These are phyloP conservation scores for Laothoe populi DNA, from an alignment of 2,888 invertebrate species.

Conservation along the genomic window DNA sequence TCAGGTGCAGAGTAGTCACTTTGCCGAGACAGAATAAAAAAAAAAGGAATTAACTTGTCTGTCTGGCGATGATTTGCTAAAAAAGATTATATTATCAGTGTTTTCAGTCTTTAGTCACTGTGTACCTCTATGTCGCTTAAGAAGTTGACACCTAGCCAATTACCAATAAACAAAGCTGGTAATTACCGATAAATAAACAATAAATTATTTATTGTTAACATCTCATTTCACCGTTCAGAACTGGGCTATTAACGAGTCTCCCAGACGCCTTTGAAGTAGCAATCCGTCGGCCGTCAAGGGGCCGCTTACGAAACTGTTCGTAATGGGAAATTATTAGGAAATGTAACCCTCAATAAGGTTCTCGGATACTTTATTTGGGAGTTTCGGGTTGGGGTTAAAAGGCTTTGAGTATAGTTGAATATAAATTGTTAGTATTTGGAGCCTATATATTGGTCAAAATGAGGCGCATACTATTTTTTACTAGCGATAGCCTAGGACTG, in stretches of 20 bases:
- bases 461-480: too few species aligned
- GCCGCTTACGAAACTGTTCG: conserved; percentile 9
- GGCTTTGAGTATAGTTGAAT: not conserved
- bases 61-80: too few species aligned
- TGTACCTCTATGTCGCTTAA: too few species aligned
- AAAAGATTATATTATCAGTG: too few species aligned
- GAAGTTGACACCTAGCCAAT: too few species aligned
- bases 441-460: not conserved
- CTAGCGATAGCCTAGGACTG: too few species aligned
- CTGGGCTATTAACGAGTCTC: conserved; percentile 11
- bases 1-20: too few species aligned
- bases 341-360: conserved; percentile 13
- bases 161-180: not conserved
- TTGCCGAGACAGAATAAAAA: too few species aligned
- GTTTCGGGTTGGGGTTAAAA: conserved; percentile 8
- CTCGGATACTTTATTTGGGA: conserved; percentile 10
- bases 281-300: conserved; percentile 14
- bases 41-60: too few species aligned
- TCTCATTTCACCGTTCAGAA: not conserved
- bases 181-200: conserved; percentile 11
- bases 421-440: not conserved
- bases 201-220: conserved; percentile 4
- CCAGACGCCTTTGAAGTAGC: conserved; percentile 13
- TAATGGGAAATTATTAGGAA: conserved; percentile 20
- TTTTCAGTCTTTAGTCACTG: too few species aligned